phyloP scores from a whole-genome alignment of 1,140 invertebrate species.

The Brachionus plicatilis region DNA sequence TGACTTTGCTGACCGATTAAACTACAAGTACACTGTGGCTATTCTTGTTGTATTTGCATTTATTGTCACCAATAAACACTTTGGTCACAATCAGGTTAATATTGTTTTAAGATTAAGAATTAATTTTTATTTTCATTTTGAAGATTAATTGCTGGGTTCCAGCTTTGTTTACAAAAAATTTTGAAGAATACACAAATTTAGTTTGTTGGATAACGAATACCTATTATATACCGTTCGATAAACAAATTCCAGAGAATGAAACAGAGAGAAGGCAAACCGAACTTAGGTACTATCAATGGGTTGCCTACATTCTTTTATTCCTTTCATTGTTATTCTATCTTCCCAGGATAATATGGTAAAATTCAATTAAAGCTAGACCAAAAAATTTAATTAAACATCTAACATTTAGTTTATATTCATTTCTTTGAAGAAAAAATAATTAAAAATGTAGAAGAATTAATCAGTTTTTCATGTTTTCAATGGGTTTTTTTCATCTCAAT shows the following conservation, averaged over 20 bases:
- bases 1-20: constrained; percentile 61
- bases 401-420: neutral
- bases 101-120: neutral
- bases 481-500: neutral
- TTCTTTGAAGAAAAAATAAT: neutral
- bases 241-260: constrained; percentile 20
- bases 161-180: constrained; percentile 41
- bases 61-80: constrained; percentile 81
- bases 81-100: constrained; percentile 76
- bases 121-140: neutral
- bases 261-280: constrained; percentile 43
- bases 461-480: neutral
- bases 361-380: constrained; percentile 41
- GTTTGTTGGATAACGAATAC: constrained; percentile 46
- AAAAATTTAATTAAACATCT: neutral
- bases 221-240: constrained; percentile 38
- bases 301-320: constrained; percentile 54
- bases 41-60: constrained; percentile 76
- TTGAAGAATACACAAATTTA: constrained; percentile 45
- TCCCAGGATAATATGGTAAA: constrained; percentile 52
- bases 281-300: constrained; percentile 57
- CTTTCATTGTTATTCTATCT: constrained; percentile 55
- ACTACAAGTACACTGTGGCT: constrained; percentile 81
- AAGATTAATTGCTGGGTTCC: constrained; percentile 60
- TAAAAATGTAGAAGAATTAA: neutral